Conservation (phyloP, 2,888 invertebrate genomes). For the Biston stratarius region DNA sequence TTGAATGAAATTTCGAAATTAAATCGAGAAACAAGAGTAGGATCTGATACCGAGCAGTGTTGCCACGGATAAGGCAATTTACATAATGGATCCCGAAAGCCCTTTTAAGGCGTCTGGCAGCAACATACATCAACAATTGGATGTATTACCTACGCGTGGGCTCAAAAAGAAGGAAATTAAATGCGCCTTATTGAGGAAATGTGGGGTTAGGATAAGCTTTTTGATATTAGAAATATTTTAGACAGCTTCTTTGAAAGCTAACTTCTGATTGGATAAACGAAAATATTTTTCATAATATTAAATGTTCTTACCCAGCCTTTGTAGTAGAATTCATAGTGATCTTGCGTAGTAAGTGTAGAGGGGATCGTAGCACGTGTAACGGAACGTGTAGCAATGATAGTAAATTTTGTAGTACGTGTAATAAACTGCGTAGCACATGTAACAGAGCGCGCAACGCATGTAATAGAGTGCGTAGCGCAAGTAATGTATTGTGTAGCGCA, state of each 20-base stretch:
- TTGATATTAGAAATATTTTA: constrained; percentile 13
- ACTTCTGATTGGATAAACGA: not conserved
- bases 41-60: constrained; percentile 17
- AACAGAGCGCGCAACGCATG: not conserved
- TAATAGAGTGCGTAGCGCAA: not conserved
- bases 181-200: constrained; percentile 22
- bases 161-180: constrained; percentile 21
- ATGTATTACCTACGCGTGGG: constrained; percentile 24
- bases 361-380: not conserved
- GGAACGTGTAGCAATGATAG: no score
- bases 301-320: not conserved
- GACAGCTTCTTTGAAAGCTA: not conserved
- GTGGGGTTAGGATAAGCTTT: constrained; percentile 9
- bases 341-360: not conserved
- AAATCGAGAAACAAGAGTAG: constrained; percentile 13
- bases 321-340: not conserved
- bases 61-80: constrained; percentile 37
- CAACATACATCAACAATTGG: constrained; percentile 31
- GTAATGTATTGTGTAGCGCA: not conserved
- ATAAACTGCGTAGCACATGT: not conserved
- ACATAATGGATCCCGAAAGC: constrained; percentile 37
- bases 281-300: not conserved
- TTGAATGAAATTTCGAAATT: not conserved
- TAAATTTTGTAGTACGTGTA: no score
- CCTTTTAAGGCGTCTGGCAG: constrained; percentile 21